phyloP scores from a whole-genome alignment of 1,140 invertebrate genomes.

The Heliconius himera region DNA sequence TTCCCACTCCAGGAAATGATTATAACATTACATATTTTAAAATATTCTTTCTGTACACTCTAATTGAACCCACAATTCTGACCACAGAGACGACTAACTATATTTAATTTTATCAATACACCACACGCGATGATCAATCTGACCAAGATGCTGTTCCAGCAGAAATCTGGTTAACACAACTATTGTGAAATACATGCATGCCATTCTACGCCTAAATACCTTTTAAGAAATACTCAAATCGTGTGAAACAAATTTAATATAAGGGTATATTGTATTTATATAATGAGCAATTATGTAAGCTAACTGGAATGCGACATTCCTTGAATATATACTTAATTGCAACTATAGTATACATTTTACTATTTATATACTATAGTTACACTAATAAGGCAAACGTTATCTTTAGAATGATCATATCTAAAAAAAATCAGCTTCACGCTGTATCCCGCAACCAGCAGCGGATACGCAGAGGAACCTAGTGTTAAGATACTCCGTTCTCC shows the following conservation, averaged over 20 bases:
- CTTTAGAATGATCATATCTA: too few species aligned
- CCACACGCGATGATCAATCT: background rate
- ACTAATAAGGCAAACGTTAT: too few species aligned
- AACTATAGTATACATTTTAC: background rate
- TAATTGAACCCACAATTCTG: too few species aligned
- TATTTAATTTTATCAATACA: background rate
- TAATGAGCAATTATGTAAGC: conserved; percentile 32
- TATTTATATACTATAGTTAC: background rate
- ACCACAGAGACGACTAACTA: too few species aligned
- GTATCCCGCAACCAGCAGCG: too few species aligned
- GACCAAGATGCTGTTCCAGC: conserved; percentile 3
- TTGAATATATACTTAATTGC: conserved; percentile 29
- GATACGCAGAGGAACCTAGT: too few species aligned
- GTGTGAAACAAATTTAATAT: conserved; percentile 4
- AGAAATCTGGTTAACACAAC: background rate
- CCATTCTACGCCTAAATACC: background rate
- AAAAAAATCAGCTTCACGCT: too few species aligned
- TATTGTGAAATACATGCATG: background rate
- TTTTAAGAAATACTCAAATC: background rate
- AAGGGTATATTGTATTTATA: conserved; percentile 13
- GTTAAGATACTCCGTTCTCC: too few species aligned
- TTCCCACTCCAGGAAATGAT: too few species aligned
- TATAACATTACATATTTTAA: too few species aligned
- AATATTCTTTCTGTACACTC: too few species aligned
- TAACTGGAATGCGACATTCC: conserved; percentile 33